A percentile compares a stretch with the other conserved stretches of the same genome.
Conservation (phyloP, 2,113 vertebrate genomes). For the Nycticorax nycticorax region DNA sequence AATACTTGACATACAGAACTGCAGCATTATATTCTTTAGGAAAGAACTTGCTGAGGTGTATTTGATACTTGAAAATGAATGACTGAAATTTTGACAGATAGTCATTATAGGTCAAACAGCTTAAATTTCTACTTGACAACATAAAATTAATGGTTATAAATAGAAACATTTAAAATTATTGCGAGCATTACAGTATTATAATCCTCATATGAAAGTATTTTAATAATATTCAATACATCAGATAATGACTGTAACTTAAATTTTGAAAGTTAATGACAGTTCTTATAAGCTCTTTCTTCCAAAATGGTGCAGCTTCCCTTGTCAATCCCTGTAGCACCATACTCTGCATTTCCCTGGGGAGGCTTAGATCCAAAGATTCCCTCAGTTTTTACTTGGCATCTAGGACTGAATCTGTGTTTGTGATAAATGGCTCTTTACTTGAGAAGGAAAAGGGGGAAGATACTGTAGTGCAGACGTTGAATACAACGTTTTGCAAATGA, state of each 20-base stretch:
- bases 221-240: background rate
- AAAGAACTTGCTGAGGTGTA: background rate
- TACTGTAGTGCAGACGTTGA: background rate
- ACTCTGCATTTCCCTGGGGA: background rate
- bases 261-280: background rate
- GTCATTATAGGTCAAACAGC: background rate
- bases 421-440: background rate
- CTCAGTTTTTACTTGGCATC: background rate
- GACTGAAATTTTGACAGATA: background rate
- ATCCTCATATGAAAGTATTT: background rate
- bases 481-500: background rate
- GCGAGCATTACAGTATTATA: background rate
- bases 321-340: background rate
- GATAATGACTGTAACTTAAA: background rate
- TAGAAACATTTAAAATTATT: background rate
- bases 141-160: background rate
- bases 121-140: background rate
- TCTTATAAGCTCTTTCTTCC: background rate
- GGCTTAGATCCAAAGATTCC: background rate
- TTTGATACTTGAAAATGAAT: background rate
- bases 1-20: background rate
- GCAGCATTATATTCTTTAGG: background rate
- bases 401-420: background rate
- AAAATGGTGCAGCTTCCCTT: background rate
- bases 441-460: background rate